Base-by-base conservation (phyloP, 2,888 invertebrate species). In the Lochmaea capreae region DNA sequence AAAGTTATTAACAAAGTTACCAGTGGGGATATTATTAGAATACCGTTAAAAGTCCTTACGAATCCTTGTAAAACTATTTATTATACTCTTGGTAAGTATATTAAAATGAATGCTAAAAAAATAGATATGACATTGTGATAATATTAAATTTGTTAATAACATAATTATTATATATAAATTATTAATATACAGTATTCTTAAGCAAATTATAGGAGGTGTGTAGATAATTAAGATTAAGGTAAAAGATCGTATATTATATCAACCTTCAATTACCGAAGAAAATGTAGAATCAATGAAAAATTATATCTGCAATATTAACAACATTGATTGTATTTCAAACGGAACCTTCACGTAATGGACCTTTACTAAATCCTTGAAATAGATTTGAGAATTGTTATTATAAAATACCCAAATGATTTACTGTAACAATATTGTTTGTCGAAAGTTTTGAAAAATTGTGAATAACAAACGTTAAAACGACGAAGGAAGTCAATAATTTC, bases 11-110 rank as follows among this genome's bases (percentile, higher is more conserved):
- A 14, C 22, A 26, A 58, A 58, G 14, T 58, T 16, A 10, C 14
- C 26, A 26, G 26, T 26, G 26, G 26, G 10, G 58, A 58, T 61
- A 33, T 61, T n/a, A 14, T 61, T 9, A n/a, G 9, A 14, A 39
- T 33, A 39, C 61, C 33, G 1, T 61, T 33, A 18, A 12, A 58
- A 26, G 12, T 26, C 2, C 12, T 58, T 1, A 61, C 9, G 26
- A 39, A 61, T 8, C 61, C 61, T 2, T 61, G 61, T 16, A 61
- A 61, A 61, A 61, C 61, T 5, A n/a, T 61, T n/a, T 12, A n/a
- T 12, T 61, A 61, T 16, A 8, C 14, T 39, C 14, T n/a, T 14
- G 33, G 39, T 61, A n/a, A 61, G 61, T 61, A 4, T 14, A 22
- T 59, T 26, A 12, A 12, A 46, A 22, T 22, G 22, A 22, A 22